phyloP scores from a whole-genome alignment of 2,113 vertebrate species.

The Neodontobutis hainanensis region DNA sequence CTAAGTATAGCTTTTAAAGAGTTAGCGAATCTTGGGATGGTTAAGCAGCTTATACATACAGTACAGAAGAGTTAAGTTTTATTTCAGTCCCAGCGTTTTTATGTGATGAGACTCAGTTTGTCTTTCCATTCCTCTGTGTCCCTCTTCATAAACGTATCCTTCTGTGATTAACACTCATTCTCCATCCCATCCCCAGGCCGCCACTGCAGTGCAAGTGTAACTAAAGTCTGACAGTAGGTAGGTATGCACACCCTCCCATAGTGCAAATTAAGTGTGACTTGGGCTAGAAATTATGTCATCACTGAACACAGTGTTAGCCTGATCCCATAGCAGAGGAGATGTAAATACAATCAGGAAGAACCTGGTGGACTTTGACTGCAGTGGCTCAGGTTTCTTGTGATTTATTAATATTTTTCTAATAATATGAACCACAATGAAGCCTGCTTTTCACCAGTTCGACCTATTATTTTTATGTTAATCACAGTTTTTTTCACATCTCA shows the following conservation, averaged over 20 bases:
- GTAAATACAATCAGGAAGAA: constrained; percentile 31
- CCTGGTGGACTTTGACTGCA: constrained; percentile 52
- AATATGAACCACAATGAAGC: neutral
- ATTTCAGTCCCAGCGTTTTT: constrained; percentile 52
- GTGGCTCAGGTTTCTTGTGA: constrained; percentile 40
- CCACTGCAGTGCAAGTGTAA: constrained; percentile 80
- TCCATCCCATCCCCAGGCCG: constrained; percentile 80
- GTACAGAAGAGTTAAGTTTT: neutral
- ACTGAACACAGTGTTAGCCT: constrained; percentile 42
- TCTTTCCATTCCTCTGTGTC: constrained; percentile 41
- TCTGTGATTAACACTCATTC: constrained; percentile 78
- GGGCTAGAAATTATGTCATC: constrained; percentile 54
- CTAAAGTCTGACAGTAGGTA: constrained; percentile 79
- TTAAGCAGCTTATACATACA: neutral
- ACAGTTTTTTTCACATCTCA: constrained; percentile 20
- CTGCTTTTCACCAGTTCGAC: constrained; percentile 30
- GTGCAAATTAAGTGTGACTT: constrained; percentile 67
- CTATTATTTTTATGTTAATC: constrained; percentile 7
- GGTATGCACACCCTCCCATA: constrained; percentile 57
- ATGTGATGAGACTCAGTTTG: constrained; percentile 55
- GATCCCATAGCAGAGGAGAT: constrained; percentile 45
- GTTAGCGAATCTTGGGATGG: constrained; percentile 13
- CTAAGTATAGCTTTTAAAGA: constrained; percentile 33
- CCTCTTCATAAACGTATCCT: constrained; percentile 40
- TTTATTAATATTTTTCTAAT: neutral